Evolutionary conservation across 2,888 invertebrate species (phyloP), one percentile per base, ranked within the genome.

Genomic region (Andrena praecox): DNA sequence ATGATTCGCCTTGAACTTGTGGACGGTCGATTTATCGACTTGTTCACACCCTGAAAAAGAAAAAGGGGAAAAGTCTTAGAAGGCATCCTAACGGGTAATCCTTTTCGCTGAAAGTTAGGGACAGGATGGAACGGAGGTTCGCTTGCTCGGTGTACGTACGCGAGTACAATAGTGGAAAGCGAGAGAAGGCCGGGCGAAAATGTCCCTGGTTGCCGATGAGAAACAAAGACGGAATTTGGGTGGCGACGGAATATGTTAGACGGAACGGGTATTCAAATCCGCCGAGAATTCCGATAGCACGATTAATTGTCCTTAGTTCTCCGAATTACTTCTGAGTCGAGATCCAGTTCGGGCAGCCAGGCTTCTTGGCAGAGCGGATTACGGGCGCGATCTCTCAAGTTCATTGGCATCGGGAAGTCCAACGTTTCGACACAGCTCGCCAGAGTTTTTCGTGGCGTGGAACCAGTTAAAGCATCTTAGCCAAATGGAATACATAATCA

Each of bases 1-100:
- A 90, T 85, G 92, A 91, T 91, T 91, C 83, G 80, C 93, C 93
- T 93, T 93, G 93, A 93, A 93, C 93, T 92, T 91, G 90, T 42
- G 68, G 50, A 63, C 35, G 83, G 72, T 81, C 79, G 56, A 63
- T 68, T 82, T 56, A 70, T 79, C 64, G 72, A 63, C 48, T 74
- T 74, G 72, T 76, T 87, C 77, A 16, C 8, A 24, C n/a, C 6
- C 7, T 24, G 62, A 16, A n/a, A 20, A 35, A 27, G 12, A 48
- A 10, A 24, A 16, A 12, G n/a, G 24, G n/a, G 42, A 1, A 42
- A 42, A 42, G 16, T 42, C 42, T 42, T 16, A 42, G 42, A 42
- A 4, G 42, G 42, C 16, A 16, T 16, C 42, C 42, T 42, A 42
- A 4, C 16, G 16, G 16, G 42, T 42, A 1, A 4, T 42, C 5